These are phyloP conservation scores for Pelochelys cantorii DNA, from an alignment of 2,797 vertebrate species.

Conservation along the genomic window DNA sequence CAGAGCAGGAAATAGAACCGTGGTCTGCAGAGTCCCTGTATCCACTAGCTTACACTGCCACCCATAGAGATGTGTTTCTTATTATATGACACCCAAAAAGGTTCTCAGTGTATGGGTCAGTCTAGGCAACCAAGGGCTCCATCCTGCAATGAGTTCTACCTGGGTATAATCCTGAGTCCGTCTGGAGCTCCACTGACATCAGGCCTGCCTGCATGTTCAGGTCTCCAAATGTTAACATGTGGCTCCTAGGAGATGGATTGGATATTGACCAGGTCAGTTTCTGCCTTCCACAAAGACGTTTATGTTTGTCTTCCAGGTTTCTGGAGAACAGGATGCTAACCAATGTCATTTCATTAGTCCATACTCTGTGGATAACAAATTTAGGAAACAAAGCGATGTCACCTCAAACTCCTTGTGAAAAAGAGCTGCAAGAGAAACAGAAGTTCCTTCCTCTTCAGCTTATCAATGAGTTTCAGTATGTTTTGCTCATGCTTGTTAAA, in stretches of 20 bases:
- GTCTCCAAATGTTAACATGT: neutral
- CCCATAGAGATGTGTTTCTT: neutral
- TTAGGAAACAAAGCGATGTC: conserved; percentile 79
- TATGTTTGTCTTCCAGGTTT: conserved; percentile 75
- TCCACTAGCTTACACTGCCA: neutral
- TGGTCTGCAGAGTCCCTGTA: neutral
- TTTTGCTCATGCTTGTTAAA: conserved; percentile 79
- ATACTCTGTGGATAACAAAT: conserved; percentile 90
- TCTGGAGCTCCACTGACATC: neutral
- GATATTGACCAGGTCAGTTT: neutral
- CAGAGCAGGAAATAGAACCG: neutral
- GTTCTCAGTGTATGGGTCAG: neutral
- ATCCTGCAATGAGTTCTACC: neutral
- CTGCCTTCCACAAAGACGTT: neutral
- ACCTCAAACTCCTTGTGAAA: neutral
- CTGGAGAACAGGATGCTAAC: conserved; percentile 84
- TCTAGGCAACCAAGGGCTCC: neutral
- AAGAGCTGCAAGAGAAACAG: conserved; percentile 51
- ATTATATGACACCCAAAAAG: neutral
- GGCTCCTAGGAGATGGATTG: neutral
- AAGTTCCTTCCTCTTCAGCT: conserved; percentile 90
- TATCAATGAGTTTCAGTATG: conserved; percentile 88
- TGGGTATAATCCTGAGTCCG: neutral
- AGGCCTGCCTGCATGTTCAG: neutral
- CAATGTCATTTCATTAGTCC: conserved; percentile 85